These are phyloP conservation scores for Salticus scenicus DNA, from an alignment of 2,888 invertebrate species.

Conservation along the genomic window DNA sequence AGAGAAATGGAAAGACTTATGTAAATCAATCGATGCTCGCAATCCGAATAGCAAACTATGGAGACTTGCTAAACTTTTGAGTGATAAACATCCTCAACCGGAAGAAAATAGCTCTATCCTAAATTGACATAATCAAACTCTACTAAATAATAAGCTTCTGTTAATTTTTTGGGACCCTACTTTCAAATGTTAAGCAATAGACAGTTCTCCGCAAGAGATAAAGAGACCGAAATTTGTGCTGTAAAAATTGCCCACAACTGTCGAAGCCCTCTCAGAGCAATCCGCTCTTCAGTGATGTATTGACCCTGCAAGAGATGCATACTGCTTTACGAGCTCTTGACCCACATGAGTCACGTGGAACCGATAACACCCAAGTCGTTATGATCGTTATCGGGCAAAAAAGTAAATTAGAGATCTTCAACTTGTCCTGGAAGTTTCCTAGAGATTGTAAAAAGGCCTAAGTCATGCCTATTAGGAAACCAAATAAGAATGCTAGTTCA, in stretches of 20 bases:
- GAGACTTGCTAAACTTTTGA: too few species aligned
- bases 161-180: too few species aligned
- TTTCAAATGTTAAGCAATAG: too few species aligned
- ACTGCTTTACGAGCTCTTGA: not conserved
- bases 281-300: not conserved
- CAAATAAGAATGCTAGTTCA: not conserved
- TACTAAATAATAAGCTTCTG: too few species aligned
- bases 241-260: too few species aligned
- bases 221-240: too few species aligned
- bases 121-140: too few species aligned
- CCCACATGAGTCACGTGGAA: not conserved
- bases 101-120: too few species aligned
- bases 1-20: too few species aligned
- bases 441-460: not conserved
- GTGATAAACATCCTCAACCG: too few species aligned
- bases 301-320: not conserved
- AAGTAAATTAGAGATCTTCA: conserved; percentile 8
- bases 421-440: conserved; percentile 5
- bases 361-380: not conserved
- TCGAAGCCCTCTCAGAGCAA: not conserved
- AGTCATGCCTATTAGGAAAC: not conserved
- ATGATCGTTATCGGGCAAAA: not conserved
- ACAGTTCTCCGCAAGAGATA: too few species aligned
- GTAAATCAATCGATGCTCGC: not conserved
- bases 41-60: not conserved